Base-by-base conservation (phyloP, 92 coral and sea anemone genomes). In the Siderastrea radians region DNA sequence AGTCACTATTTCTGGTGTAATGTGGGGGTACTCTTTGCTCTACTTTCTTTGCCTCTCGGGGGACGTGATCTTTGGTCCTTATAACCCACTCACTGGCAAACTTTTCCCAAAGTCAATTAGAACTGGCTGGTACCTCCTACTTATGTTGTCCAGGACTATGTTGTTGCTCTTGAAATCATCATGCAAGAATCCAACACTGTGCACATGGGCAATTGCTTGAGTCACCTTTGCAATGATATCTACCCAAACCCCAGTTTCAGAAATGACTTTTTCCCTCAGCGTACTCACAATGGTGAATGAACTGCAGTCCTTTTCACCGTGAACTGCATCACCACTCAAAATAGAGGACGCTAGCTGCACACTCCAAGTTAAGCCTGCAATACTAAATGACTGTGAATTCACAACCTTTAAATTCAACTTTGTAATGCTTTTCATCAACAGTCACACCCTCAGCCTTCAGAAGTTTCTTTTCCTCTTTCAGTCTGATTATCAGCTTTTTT, bases 241-340 rank as follows among this genome's bases (percentile, higher is more conserved):
- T 43, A 79, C 53, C 84, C 73, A 79, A 16, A 43, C 61, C 45
- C 2, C 49, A 26, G 5, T 54, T 10, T 8, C 47, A 12, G 59
- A 63, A 51, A 79, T 79, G 13, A 53, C 57, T 48, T 16, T 64
- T 70, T 79, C 43, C 58, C 38, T 69, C 73, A 79, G 38, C 71
- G 84, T 73, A 43, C 59, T 51, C 10, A 44, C 13, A 13, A 62
- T 79, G 46, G 44, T 79, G 46, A 63, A 70, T 70, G 68, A 16
- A 46, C 68, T 10, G 14, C 57, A 10, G 72, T 51, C 44, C 51
- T 55, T 63, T 67, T 74, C n/a, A 45, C 88, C 82, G n/a, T 74
- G 82, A 84, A 84, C 58, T 84, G 88, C 10, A 84, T 49, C 4
- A 84, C 55, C 7, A 84, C n/a, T 68, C 70, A 38, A 74, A 72